phyloP scores from a whole-genome alignment of 2,113 vertebrate species.

The Prietella phreatophila region DNA sequence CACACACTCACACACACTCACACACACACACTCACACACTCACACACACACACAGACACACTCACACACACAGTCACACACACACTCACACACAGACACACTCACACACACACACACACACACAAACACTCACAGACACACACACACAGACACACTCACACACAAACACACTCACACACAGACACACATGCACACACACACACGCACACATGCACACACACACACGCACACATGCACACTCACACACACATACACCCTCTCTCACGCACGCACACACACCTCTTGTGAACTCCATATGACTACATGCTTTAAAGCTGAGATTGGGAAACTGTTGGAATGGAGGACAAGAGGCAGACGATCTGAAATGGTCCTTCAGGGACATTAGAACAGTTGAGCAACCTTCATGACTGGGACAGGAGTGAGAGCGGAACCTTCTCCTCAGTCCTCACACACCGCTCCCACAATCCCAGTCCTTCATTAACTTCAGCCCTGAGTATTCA shows the following conservation, averaged over 20 bases:
- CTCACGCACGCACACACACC: background rate
- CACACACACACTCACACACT: background rate
- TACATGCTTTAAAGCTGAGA: background rate
- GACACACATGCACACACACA: background rate
- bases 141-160: background rate
- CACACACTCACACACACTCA: background rate
- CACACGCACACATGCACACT: too few species aligned
- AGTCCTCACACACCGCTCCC: background rate
- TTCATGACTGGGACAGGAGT: slow-evolving; percentile 10
- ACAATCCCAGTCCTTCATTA: background rate
- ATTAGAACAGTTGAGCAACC: background rate
- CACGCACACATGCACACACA: too few species aligned
- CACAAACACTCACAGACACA: background rate
- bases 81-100: background rate
- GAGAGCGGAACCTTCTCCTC: background rate
- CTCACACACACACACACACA: background rate
- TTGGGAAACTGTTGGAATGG: background rate
- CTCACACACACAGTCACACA: background rate
- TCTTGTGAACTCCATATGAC: background rate
- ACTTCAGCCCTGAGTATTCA: background rate
- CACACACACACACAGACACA: background rate
- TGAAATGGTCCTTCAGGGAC: slow-evolving; percentile 1
- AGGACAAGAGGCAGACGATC: slow-evolving; percentile 7
- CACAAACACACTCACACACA: background rate
- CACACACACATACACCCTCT: background rate